Evolutionary conservation across 2,888 invertebrate species (phyloP).

Genomic region (Agriopis aurantiaria): DNA sequence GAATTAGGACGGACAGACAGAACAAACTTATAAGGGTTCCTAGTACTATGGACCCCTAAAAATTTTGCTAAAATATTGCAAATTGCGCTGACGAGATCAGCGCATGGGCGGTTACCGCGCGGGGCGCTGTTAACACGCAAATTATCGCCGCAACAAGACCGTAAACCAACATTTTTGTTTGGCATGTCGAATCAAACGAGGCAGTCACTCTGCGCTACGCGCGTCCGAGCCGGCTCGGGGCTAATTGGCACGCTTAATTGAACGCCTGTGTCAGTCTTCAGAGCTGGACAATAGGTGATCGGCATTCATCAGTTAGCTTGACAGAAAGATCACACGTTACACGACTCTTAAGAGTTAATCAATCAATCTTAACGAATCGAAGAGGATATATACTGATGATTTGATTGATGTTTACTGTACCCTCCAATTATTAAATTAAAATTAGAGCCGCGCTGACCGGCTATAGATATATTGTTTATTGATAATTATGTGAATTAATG

Average conservation of each 20-base stretch:
- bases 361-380: no score
- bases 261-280: constrained; percentile 79
- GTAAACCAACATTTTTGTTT: constrained; percentile 10
- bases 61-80: neutral
- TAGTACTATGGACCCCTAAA: neutral
- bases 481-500: no score
- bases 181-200: constrained; percentile 26
- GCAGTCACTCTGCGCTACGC: constrained; percentile 54
- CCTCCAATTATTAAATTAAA: no score
- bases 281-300: constrained; percentile 75
- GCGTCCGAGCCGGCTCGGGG: constrained; percentile 62
- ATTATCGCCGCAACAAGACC: constrained; percentile 10
- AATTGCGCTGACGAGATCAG: neutral
- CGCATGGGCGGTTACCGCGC: constrained; percentile 11
- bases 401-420: no score
- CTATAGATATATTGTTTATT: no score
- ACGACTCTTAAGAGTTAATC: no score
- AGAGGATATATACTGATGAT: no score
- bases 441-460: no score
- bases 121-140: constrained; percentile 17
- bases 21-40: no score
- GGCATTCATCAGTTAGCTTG: constrained; percentile 59
- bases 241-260: constrained; percentile 80
- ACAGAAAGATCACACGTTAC: constrained; percentile 15
- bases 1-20: no score